Evolutionary conservation across 2,113 vertebrate species (phyloP).

Genomic region (Sebastes schlegelii): DNA sequence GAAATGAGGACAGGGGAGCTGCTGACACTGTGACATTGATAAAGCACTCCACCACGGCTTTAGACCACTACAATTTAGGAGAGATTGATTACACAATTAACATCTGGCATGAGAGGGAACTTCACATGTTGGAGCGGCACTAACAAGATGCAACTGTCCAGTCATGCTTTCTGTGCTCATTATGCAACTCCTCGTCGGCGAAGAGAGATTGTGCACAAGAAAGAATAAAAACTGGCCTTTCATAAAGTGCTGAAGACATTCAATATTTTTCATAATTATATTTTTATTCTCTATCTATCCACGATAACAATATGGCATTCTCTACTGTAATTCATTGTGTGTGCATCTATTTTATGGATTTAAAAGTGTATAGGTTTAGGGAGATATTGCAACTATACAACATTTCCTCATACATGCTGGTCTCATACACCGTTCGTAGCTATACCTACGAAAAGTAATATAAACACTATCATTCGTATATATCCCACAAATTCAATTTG

Average conservation of each 20-base stretch:
- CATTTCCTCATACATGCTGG: too few relatives aligned
- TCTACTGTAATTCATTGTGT: background rate
- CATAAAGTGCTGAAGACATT: background rate
- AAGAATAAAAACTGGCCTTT: background rate
- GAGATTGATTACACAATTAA: conserved; percentile 84
- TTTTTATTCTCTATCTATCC: background rate
- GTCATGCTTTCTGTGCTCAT: conserved; percentile 26
- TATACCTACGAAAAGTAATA: too few relatives aligned
- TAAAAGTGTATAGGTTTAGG: background rate
- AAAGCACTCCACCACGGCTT: conserved; percentile 51
- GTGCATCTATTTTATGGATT: background rate
- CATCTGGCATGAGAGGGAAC: conserved; percentile 58
- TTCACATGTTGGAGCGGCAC: conserved; percentile 49
- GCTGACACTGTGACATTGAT: conserved; percentile 68
- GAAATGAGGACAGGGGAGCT: conserved; percentile 71
- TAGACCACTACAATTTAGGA: conserved; percentile 65
- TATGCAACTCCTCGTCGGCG: background rate
- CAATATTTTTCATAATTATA: background rate
- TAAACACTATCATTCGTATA: too few relatives aligned
- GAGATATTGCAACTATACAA: too few relatives aligned
- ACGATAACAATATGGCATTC: background rate
- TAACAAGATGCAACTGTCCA: conserved; percentile 75
- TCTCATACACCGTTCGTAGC: too few relatives aligned
- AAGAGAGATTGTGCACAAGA: background rate
- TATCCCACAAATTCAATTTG: too few relatives aligned